Percentiles rank a stretch among this genome's conserved stretches.
These are phyloP conservation scores for Zaprionus ornatus DNA, from an alignment of 1,140 invertebrate species.

Conservation along the genomic window DNA sequence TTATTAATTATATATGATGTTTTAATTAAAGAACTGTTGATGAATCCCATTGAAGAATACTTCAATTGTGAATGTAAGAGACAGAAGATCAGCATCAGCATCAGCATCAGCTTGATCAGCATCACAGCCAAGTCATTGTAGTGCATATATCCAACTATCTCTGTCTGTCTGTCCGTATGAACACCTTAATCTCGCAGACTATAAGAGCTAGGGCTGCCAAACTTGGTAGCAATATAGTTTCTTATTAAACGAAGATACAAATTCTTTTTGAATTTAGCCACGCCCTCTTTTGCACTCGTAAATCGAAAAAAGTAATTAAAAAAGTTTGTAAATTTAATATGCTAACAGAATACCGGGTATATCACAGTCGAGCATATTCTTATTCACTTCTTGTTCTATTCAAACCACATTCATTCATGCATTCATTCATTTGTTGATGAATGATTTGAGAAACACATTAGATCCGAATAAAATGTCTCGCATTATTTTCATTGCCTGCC, in stretches of 20 bases:
- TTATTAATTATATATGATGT: background rate
- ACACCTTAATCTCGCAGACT: background rate
- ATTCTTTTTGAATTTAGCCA: background rate
- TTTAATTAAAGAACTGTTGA: background rate
- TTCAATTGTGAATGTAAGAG: no score
- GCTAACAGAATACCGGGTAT: background rate
- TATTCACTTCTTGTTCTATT: background rate
- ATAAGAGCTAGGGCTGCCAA: background rate
- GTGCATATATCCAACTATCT: no score
- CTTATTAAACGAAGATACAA: background rate
- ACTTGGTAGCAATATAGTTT: background rate
- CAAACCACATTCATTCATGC: background rate
- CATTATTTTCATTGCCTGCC: conserved; percentile 47
- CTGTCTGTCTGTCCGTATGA: background rate
- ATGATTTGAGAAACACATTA: conserved; percentile 33
- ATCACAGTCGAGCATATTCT: background rate
- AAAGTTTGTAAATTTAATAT: no score
- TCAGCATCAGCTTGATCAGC: no score
- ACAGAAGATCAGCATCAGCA: no score
- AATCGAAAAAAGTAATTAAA: no score
- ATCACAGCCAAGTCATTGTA: no score
- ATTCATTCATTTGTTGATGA: conserved; percentile 6
- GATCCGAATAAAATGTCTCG: conserved; percentile 23
- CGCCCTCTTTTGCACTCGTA: background rate
- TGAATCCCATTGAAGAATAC: no score